Evolutionary conservation across 2,888 invertebrate species (phyloP).

Genomic region (Odontothrips loti): DNA sequence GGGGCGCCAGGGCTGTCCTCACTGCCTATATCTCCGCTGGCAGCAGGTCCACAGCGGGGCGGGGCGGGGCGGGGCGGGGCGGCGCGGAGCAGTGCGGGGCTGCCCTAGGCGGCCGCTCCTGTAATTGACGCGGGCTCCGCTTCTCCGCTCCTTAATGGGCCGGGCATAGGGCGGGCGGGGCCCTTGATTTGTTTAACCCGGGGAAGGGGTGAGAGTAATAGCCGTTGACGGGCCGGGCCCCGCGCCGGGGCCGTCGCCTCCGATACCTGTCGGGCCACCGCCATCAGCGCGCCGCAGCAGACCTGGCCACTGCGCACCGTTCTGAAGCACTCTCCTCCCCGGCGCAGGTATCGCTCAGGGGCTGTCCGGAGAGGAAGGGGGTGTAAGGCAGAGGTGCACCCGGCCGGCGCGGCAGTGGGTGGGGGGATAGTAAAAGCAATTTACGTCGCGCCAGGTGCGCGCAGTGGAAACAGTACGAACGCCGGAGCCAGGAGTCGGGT

Average conservation of each 20-base stretch:
- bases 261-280: no score
- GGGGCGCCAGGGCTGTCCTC: no score
- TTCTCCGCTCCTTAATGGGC: background rate
- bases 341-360: background rate
- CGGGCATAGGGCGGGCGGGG: background rate
- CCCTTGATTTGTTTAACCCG: constrained; percentile 1
- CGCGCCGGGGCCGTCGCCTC: no score
- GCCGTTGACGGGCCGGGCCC: background rate
- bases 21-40: no score
- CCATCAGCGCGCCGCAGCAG: no score
- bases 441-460: no score
- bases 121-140: background rate
- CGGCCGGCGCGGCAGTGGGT: background rate
- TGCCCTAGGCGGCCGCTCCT: background rate
- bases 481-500: no score
- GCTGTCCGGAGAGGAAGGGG: background rate
- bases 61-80: background rate
- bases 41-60: background rate
- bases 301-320: no score
- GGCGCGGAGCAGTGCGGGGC: background rate
- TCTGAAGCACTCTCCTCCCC: no score
- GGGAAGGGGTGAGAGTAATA: background rate
- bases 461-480: no score
- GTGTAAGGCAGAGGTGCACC: background rate
- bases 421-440: no score